Percentiles rank a stretch among this genome's conserved stretches.
Conservation (phyloP, 2,888 invertebrate species). For the Euzetes globulus region DNA sequence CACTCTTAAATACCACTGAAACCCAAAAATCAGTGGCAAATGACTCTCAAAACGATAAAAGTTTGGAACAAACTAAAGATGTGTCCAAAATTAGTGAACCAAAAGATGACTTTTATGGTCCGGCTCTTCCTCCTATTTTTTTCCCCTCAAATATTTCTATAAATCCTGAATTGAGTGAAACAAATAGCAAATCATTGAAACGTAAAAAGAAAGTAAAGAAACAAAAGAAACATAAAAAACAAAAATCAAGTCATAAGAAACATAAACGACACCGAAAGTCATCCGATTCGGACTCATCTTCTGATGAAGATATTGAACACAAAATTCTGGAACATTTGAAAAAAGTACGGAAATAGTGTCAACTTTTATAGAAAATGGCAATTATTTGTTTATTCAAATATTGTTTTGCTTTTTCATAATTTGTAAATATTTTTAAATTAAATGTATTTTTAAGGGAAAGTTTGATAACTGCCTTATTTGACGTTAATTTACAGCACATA, state of each 20-base stretch:
- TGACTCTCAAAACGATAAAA: neutral
- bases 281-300: neutral
- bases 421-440: too few relatives aligned
- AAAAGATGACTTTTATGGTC: conserved; percentile 32
- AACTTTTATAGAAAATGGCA: too few relatives aligned
- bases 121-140: conserved; percentile 29
- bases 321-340: neutral
- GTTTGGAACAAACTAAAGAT: neutral
- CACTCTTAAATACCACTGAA: neutral
- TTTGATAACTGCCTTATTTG: too few relatives aligned
- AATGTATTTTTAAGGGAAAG: too few relatives aligned
- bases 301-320: neutral
- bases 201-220: conserved; percentile 26
- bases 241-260: conserved; percentile 26
- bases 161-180: neutral
- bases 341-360: neutral
- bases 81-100: neutral
- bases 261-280: neutral
- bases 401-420: too few relatives aligned
- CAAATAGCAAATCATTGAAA: conserved; percentile 2
- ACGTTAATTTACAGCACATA: too few relatives aligned
- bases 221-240: conserved; percentile 29
- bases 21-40: neutral
- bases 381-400: too few relatives aligned
- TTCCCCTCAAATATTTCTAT: neutral